Evolutionary conservation across 2,113 vertebrate genomes (phyloP).

Genomic region (Brienomyrus longianalis): DNA sequence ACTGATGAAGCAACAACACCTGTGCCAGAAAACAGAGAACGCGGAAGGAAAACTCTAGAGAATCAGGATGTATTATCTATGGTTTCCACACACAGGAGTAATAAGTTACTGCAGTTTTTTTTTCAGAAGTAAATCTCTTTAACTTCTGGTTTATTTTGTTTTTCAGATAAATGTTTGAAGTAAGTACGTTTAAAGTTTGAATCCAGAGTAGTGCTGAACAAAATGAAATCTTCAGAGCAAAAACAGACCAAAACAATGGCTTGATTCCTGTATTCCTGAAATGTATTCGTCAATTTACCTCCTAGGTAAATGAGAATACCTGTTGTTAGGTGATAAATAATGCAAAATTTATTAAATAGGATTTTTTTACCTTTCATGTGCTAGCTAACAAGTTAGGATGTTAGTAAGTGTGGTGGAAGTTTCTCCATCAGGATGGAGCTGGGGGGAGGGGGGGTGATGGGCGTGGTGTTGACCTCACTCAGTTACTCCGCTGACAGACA

Average conservation of each 20-base stretch:
- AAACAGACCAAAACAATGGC: neutral
- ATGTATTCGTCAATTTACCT: neutral
- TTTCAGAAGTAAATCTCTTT: neutral
- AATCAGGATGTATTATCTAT: neutral
- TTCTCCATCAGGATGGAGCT: neutral
- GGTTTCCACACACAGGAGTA: neutral
- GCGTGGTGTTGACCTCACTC: neutral
- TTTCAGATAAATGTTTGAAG: neutral
- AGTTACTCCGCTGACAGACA: neutral
- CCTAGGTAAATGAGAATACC: neutral
- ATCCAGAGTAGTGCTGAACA: neutral
- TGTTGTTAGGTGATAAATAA: neutral
- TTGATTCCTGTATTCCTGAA: neutral
- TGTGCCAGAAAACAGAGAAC: no score
- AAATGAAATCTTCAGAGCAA: neutral
- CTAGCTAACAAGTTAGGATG: neutral
- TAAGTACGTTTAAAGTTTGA: neutral
- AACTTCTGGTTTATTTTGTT: neutral
- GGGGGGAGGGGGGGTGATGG: neutral
- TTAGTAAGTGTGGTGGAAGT: neutral
- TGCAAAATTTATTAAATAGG: neutral
- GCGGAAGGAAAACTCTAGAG: neutral
- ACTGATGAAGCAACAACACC: neutral
- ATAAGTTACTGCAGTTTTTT: neutral
- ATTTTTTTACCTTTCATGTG: neutral